These are phyloP conservation scores for Pterostichus madidus DNA, from an alignment of 2,888 invertebrate species.

Conservation along the genomic window DNA sequence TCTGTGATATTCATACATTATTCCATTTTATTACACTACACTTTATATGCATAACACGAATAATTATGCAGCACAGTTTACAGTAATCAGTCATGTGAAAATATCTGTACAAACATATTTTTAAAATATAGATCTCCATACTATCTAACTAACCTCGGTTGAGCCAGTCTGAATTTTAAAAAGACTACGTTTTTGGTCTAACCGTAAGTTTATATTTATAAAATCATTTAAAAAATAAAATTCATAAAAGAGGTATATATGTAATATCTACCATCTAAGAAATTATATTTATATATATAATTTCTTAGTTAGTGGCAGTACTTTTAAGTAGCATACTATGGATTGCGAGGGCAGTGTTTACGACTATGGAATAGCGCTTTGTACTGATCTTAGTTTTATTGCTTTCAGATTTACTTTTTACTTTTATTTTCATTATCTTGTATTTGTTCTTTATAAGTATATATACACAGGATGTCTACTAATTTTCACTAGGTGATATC, in stretches of 20 bases:
- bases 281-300: constrained; percentile 58
- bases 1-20: constrained; percentile 51
- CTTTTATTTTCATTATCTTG: constrained; percentile 6
- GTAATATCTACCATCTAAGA: constrained; percentile 61
- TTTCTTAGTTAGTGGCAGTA: constrained; percentile 57
- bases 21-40: constrained; percentile 51
- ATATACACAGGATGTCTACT: too few species aligned
- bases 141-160: constrained; percentile 60
- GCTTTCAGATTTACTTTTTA: constrained; percentile 41
- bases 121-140: constrained; percentile 63
- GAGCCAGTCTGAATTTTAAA: constrained; percentile 60
- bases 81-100: constrained; percentile 65
- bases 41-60: constrained; percentile 58
- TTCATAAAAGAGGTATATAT: constrained; percentile 66
- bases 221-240: constrained; percentile 62
- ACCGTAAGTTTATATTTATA: constrained; percentile 64
- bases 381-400: constrained; percentile 49
- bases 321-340: constrained; percentile 63
- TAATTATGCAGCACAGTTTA: constrained; percentile 64
- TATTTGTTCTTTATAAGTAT: constrained; percentile 34
- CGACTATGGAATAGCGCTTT: constrained; percentile 63
- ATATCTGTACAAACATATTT: constrained; percentile 67
- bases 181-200: constrained; percentile 62
- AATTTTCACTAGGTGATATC: too few species aligned
- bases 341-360: constrained; percentile 62